Percentiles rank a stretch among this genome's conserved stretches.
Evolutionary conservation across 2,797 vertebrate genomes (phyloP).

Genomic region (Prunella strophiata): DNA sequence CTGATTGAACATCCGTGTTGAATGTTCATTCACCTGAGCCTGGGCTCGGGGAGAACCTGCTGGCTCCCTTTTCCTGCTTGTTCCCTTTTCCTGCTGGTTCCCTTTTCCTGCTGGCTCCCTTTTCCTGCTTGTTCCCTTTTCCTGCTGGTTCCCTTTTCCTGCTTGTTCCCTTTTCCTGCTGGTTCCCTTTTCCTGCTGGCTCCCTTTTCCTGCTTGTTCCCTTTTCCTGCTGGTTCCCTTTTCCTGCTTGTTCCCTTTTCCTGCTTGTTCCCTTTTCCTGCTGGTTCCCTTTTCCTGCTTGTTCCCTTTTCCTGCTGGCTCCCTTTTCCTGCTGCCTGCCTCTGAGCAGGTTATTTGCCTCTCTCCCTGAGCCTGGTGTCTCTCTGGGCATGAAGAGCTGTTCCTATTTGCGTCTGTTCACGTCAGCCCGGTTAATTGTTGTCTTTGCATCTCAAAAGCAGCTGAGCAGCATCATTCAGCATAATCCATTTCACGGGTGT

Average conservation of each 20-base stretch:
- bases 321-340: background rate
- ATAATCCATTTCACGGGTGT: background rate
- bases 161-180: background rate
- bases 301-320: background rate
- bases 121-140: background rate
- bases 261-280: background rate
- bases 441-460: constrained; percentile 17
- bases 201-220: too few species aligned
- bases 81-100: too few species aligned
- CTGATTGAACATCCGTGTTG: background rate
- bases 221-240: background rate
- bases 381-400: background rate
- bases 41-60: background rate
- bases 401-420: background rate
- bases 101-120: background rate
- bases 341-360: background rate
- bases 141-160: too few species aligned
- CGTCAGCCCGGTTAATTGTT: constrained; percentile 22
- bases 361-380: background rate
- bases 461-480: background rate
- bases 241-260: background rate
- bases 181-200: background rate
- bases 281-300: background rate
- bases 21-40: background rate
- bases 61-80: background rate